Conservation (phyloP, 2,797 vertebrate species). For the Mergus octosetaceus region DNA sequence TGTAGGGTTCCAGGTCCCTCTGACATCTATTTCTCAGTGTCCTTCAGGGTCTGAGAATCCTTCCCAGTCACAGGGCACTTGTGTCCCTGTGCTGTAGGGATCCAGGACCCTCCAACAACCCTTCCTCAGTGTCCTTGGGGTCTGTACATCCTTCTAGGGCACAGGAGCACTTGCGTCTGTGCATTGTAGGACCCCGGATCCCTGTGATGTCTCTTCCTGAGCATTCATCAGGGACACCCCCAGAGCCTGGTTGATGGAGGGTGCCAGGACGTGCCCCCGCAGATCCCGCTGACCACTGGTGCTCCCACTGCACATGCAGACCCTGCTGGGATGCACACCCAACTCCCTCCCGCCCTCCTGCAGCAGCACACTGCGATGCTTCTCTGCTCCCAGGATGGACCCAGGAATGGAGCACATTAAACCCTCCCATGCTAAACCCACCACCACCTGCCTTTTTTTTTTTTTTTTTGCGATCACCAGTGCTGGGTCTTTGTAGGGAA, state of each 20-base stretch:
- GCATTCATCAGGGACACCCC: fast-evolving
- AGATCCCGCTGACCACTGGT: fast-evolving
- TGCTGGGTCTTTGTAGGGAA: neutral
- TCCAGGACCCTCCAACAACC: fast-evolving
- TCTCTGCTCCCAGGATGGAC: neutral
- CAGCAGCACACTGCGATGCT: fast-evolving
- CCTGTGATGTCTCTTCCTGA: neutral
- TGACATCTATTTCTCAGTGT: neutral
- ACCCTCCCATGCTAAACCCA: neutral
- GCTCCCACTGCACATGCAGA: neutral
- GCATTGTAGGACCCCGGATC: neutral
- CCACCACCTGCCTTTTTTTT: fast-evolving
- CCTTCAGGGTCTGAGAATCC: neutral
- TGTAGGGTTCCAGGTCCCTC: neutral
- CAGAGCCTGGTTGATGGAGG: fast-evolving
- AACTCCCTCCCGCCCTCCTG: neutral
- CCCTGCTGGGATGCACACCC: fast-evolving
- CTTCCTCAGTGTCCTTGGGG: neutral
- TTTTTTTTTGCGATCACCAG: fast-evolving
- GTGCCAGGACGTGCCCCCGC: fast-evolving
- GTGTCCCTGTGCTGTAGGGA: neutral
- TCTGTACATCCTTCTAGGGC: neutral
- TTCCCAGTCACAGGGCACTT: fast-evolving
- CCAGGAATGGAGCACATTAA: neutral
- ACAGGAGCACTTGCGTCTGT: neutral